A percentile compares a stretch with the other conserved stretches of the same genome.
Conservation (phyloP, 2,797 vertebrate genomes). For the Myotis findleyi region DNA sequence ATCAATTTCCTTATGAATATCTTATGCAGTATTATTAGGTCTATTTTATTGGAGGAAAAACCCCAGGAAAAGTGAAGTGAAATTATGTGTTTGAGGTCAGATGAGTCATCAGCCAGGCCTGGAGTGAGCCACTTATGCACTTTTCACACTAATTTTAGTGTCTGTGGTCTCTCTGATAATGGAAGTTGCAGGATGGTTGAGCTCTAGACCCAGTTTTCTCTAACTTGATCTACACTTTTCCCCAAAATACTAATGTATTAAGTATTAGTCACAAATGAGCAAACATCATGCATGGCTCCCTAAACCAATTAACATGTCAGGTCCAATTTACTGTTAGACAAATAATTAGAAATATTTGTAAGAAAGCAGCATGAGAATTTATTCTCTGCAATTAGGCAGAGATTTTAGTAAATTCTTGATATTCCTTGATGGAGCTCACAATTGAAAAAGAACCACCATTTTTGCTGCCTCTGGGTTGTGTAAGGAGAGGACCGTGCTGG, state of each 20-base stretch:
- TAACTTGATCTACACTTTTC: constrained; percentile 43
- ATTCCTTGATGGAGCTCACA: constrained; percentile 26
- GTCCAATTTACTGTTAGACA: constrained; percentile 73
- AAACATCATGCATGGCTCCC: constrained; percentile 71
- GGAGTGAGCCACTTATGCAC: neutral
- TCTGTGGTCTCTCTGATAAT: constrained; percentile 9
- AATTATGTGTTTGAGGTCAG: neutral
- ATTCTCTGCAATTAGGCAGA: constrained; percentile 70
- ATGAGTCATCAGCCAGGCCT: neutral
- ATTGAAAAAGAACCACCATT: neutral
- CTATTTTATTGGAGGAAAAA: neutral
- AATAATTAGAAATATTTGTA: constrained; percentile 79
- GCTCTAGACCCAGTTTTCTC: constrained; percentile 41
- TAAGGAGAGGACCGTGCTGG: neutral
- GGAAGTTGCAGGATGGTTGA: neutral
- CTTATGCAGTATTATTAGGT: constrained; percentile 16
- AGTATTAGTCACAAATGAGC: constrained; percentile 79
- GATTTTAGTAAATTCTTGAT: constrained; percentile 70
- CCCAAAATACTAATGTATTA: constrained; percentile 66
- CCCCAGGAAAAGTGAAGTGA: neutral
- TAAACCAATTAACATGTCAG: constrained; percentile 82
- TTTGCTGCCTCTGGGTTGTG: neutral
- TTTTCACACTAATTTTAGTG: neutral
- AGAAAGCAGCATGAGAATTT: constrained; percentile 72
- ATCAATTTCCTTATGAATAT: constrained; percentile 20